These are phyloP conservation scores for Synodontis membranacea DNA, from an alignment of 2,113 vertebrate species.

Conservation along the genomic window DNA sequence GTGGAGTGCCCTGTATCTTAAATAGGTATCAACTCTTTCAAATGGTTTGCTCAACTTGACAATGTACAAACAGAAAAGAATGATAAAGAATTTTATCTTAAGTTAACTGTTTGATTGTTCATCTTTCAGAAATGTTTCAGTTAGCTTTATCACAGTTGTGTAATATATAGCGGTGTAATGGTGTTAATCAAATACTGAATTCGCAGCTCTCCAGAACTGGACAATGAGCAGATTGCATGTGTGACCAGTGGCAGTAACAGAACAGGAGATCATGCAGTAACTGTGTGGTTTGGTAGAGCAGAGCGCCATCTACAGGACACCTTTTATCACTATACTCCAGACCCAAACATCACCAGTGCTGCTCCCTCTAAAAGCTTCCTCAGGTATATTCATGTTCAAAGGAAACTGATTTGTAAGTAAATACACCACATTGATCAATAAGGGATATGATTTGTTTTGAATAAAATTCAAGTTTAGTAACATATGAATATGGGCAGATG, in stretches of 20 bases:
- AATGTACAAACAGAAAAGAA: not conserved
- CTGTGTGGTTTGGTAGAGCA: slow-evolving; percentile 79
- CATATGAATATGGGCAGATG: not conserved
- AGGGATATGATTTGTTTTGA: not conserved
- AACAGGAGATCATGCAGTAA: slow-evolving; percentile 76
- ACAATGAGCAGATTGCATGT: slow-evolving; percentile 79
- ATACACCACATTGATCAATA: not conserved
- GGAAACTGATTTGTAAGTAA: not conserved
- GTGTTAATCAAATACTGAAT: not conserved
- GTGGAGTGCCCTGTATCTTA: slow-evolving; percentile 80
- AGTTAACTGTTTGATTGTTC: not conserved
- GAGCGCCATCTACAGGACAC: slow-evolving; percentile 74
- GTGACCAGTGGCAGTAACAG: slow-evolving; percentile 78
- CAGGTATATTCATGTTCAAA: slow-evolving; percentile 59
- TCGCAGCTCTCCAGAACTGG: slow-evolving; percentile 75
- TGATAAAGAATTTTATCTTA: not conserved
- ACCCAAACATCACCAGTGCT: slow-evolving; percentile 87
- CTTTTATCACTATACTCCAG: slow-evolving; percentile 81
- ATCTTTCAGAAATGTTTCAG: not conserved
- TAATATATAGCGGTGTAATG: too few species aligned
- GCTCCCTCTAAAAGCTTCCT: slow-evolving; percentile 88
- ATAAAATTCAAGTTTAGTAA: not conserved
- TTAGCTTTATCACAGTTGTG: not conserved
- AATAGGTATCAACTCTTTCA: not conserved
- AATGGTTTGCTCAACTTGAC: not conserved